Evolutionary conservation across 1,140 invertebrate species (phyloP), one percentile per base, ranked within the genome.

Genomic region (Platorchestia sp.): DNA sequence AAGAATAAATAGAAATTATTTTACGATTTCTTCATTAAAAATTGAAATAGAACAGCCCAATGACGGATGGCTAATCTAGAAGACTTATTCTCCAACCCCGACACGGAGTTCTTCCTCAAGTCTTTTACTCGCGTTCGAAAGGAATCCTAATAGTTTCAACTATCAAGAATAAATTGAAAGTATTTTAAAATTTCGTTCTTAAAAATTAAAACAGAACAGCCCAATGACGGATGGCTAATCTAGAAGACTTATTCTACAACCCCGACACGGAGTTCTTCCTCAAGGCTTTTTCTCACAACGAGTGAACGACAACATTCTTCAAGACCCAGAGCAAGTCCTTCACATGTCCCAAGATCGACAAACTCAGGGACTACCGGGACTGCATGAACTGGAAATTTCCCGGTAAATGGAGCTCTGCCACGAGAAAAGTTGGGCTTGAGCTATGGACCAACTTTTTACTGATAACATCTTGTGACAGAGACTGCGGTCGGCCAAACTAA

Each of bases 401-500:
- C 59, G 27, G 59, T 36, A 75, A 75, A 75, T 75, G 59, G 59
- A 75, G 27, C 59, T 10, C 14, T 75, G 27, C 10, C 59, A 22
- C 59, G 27, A 27, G 14, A 75, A 75, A 75, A 75, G 59, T 75
- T 75, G 1, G 14, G 59, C 59, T 14, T 75, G 59, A 75, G 59
- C 59, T 75, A 75, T 75, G 59, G 59, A 36, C 59, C 36, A 75
- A 75, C 59, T 75, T 75, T 75, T 75, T 75, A 75, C 14, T 36
- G 59, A 75, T 75, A 75, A 75, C 59, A 75, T 75, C 59, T 75
- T 75, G 59, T 75, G 59, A 75, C 59, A 75, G 59, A 75, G 59
- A 75, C 59, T 75, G 59, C 27, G 59, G 59, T 75, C 59, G 59
- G 36, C 59, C 59, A 75, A 75, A 75, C 59, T 75, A 75, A 75